Conservation (phyloP, 2,113 vertebrate species). For the Bambusicola thoracicus region DNA sequence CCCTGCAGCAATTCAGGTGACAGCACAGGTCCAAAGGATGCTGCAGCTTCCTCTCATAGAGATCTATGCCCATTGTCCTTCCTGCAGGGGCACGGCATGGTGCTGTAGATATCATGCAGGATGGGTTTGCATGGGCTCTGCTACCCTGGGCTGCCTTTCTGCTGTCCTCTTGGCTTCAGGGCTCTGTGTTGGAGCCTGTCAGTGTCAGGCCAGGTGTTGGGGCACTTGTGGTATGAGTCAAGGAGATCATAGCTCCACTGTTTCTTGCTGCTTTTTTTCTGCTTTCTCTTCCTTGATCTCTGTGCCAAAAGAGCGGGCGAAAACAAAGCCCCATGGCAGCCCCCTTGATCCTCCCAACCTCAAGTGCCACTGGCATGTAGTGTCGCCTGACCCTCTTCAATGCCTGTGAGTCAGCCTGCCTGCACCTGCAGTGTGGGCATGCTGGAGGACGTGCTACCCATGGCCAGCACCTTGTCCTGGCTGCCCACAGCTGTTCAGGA, state of each 20-base stretch:
- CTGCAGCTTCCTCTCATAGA: rapidly evolving
- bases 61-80: not conserved
- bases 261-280: conserved; percentile 14
- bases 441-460: not conserved
- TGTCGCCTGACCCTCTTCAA: not conserved
- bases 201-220: not conserved
- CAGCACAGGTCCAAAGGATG: rapidly evolving
- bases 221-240: conserved; percentile 8
- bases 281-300: conserved; percentile 37
- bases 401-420: not conserved
- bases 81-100: rapidly evolving
- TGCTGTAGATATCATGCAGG: not conserved
- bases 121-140: rapidly evolving
- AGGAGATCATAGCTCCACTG: not conserved
- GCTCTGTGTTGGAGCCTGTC: not conserved
- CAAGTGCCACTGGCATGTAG: conserved; percentile 3
- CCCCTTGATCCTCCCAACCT: not conserved
- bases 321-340: conserved; percentile 40
- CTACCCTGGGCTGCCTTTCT: not conserved
- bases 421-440: not conserved
- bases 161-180: not conserved
- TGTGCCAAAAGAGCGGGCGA: conserved; percentile 36
- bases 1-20: rapidly evolving
- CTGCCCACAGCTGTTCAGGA: not conserved
- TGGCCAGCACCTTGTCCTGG: not conserved